These are phyloP conservation scores for Platanista minor DNA, from an alignment of 2,113 vertebrate species.

Conservation along the genomic window DNA sequence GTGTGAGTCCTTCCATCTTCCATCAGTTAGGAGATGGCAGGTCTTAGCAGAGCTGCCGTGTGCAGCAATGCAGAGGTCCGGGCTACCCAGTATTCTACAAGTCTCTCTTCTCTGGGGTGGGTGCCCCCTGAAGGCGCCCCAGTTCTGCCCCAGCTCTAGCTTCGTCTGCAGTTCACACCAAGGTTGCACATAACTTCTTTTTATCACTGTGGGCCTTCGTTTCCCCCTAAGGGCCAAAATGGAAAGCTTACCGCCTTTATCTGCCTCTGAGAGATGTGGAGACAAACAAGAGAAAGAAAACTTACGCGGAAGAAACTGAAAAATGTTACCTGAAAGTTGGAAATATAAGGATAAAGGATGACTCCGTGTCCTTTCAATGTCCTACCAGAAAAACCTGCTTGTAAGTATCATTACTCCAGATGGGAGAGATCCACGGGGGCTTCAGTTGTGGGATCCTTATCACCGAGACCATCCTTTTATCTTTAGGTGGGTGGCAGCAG, in stretches of 20 bases:
- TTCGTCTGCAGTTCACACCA: background rate
- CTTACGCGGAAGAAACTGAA: background rate
- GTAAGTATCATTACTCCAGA: fast-evolving
- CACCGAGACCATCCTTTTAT: background rate
- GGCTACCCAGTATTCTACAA: fast-evolving
- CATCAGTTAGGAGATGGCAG: background rate
- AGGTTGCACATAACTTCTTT: background rate
- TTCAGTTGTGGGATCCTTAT: fast-evolving
- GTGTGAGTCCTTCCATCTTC: background rate
- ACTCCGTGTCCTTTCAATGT: fast-evolving
- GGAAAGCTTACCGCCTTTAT: background rate
- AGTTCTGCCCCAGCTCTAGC: background rate
- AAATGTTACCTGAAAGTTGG: background rate
- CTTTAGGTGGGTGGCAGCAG: background rate
- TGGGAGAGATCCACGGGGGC: background rate
- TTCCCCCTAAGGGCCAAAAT: background rate
- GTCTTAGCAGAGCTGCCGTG: background rate
- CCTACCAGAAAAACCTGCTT: background rate
- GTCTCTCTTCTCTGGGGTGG: background rate
- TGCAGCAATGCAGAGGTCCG: fast-evolving
- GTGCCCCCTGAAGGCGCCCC: background rate
- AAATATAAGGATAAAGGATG: background rate
- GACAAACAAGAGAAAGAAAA: background rate
- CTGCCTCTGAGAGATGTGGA: background rate
- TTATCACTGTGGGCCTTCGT: background rate